A percentile compares a stretch with the other conserved stretches of the same genome.
These are phyloP conservation scores for Muscidifurax raptorellus DNA, from an alignment of 1,140 invertebrate species.

Conservation along the genomic window DNA sequence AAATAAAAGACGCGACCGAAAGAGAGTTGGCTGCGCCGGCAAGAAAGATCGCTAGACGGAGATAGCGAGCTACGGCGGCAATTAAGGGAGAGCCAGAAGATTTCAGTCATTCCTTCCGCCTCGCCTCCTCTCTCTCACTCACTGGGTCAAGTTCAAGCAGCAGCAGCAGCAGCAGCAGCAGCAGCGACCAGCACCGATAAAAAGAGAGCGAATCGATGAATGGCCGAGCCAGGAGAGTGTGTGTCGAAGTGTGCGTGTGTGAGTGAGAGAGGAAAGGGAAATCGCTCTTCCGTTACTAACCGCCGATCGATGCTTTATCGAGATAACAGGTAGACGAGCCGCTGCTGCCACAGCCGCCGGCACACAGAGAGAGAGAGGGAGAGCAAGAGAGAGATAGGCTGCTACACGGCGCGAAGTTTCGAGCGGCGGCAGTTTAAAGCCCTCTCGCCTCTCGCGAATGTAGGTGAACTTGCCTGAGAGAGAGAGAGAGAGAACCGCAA, in stretches of 20 bases:
- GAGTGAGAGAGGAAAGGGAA: conserved; percentile 49
- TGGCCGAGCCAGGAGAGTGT: conserved; percentile 32
- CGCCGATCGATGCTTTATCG: conserved; percentile 64
- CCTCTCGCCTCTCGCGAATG: conserved; percentile 49
- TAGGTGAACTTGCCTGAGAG: conserved; percentile 55
- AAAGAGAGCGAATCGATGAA: conserved; percentile 41
- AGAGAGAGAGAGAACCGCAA: conserved; percentile 34
- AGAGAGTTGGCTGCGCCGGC: background rate
- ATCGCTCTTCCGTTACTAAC: conserved; percentile 63
- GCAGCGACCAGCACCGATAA: conserved; percentile 51
- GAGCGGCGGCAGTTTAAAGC: conserved; percentile 46
- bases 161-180: conserved; percentile 33
- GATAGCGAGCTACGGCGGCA: background rate
- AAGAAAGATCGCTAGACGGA: background rate
- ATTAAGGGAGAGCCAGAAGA: conserved; percentile 53
- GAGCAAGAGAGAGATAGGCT: background rate
- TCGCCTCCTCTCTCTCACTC: conserved; percentile 53
- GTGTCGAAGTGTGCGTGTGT: no score
- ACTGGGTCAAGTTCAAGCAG: conserved; percentile 70
- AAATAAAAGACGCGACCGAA: background rate
- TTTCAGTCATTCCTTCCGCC: conserved; percentile 64
- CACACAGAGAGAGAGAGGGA: background rate
- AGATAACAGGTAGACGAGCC: conserved; percentile 63
- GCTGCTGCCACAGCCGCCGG: conserved; percentile 6
- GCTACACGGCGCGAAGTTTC: conserved; percentile 56